phyloP scores from a whole-genome alignment of 2,888 invertebrate genomes.

The Entomobrya proxima region DNA sequence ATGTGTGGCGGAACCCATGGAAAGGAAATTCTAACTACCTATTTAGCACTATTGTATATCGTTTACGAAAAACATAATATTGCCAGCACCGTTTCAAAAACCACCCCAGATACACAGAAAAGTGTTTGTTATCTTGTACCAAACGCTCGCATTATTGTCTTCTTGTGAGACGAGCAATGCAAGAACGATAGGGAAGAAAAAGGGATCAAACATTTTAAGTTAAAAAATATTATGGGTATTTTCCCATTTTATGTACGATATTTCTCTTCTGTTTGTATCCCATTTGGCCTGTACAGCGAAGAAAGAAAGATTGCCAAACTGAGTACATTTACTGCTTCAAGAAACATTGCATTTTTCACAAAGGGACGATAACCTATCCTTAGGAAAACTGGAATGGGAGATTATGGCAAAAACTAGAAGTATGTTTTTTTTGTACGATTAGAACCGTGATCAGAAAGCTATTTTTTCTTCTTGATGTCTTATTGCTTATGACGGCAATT shows the following conservation, averaged over 20 bases:
- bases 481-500: conserved; percentile 52
- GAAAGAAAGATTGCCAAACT: not conserved
- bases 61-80: not conserved
- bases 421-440: not conserved
- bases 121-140: not conserved
- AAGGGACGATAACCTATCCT: not conserved
- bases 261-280: not conserved
- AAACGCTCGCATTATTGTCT: not conserved
- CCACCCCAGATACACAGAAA: not conserved
- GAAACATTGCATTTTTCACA: not conserved
- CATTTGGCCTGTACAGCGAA: not conserved
- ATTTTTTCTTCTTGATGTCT: not conserved
- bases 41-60: not conserved
- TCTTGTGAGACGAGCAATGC: too few species aligned
- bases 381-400: not conserved
- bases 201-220: not conserved
- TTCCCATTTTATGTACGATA: too few species aligned
- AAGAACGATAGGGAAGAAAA: not conserved
- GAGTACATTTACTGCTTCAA: not conserved
- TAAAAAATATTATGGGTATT: not conserved
- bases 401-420: not conserved
- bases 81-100: not conserved
- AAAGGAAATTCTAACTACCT: too few species aligned
- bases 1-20: too few species aligned
- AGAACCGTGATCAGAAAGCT: not conserved